Percentiles rank a stretch among this genome's conserved stretches.
These are phyloP conservation scores for Tapirus indicus DNA, from an alignment of 2,797 vertebrate genomes.

Conservation along the genomic window DNA sequence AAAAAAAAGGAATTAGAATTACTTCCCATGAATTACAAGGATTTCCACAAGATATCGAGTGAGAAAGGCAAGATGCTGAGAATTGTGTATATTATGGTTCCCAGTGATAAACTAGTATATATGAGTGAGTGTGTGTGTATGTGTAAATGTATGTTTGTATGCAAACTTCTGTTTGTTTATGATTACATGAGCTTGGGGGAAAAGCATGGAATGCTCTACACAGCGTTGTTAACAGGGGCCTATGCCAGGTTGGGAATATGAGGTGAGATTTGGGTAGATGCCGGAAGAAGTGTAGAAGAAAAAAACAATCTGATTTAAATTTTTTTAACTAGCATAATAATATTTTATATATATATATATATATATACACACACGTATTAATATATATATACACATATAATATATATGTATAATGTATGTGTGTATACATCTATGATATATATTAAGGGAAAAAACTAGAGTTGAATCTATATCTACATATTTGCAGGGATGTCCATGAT, in stretches of 20 bases:
- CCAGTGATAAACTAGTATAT: neutral
- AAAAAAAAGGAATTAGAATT: neutral
- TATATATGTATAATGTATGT: neutral
- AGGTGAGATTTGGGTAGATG: neutral
- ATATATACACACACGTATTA: neutral
- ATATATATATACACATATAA: neutral
- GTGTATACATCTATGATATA: neutral
- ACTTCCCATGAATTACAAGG: neutral
- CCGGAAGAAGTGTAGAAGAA: neutral
- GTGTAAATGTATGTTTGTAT: neutral
- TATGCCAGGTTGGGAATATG: neutral
- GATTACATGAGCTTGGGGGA: neutral
- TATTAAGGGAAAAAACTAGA: neutral
- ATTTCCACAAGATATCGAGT: neutral
- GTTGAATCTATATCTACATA: neutral
- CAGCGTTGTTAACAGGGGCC: neutral
- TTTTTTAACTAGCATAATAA: neutral
- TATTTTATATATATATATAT: neutral
- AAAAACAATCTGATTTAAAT: neutral
- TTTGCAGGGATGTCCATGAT: slow-evolving; percentile 12
- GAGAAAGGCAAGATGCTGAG: neutral
- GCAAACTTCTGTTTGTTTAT: neutral
- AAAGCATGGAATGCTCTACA: neutral
- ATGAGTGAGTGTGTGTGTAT: neutral
- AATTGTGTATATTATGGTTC: neutral